Evolutionary conservation across 2,797 vertebrate genomes (phyloP).

Genomic region (Spinibarbus caldwelli): DNA sequence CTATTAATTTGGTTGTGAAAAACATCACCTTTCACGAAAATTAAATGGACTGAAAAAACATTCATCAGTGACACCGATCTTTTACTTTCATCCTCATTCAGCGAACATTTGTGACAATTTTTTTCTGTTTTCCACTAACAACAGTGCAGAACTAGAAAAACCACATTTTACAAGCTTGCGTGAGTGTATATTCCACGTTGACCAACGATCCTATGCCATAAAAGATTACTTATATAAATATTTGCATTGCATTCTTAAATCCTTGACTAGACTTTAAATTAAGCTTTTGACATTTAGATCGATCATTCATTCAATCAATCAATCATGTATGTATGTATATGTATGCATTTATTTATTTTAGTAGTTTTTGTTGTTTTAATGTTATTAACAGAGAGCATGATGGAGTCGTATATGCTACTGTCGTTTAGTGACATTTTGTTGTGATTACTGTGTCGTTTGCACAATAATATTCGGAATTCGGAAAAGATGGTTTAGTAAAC

Average conservation of each 20-base stretch:
- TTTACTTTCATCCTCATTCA: not conserved
- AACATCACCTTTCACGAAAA: not conserved
- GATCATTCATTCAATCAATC: not conserved
- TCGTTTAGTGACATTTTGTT: not conserved
- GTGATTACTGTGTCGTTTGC: not conserved
- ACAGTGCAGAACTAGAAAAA: not conserved
- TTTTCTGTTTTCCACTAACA: not conserved
- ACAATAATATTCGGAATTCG: not conserved
- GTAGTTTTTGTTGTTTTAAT: not conserved
- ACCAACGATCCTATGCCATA: not conserved
- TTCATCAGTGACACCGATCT: not conserved
- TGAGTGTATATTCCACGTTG: not conserved
- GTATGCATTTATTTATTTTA: not conserved
- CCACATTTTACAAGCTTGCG: not conserved
- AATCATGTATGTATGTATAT: not conserved
- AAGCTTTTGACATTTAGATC: not conserved
- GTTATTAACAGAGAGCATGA: not conserved
- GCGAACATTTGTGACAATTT: not conserved
- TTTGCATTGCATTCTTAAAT: not conserved
- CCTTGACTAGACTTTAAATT: not conserved
- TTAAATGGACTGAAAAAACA: not conserved
- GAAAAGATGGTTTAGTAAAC: not conserved
- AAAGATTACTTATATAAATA: not conserved
- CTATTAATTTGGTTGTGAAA: not conserved
- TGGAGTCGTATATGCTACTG: not conserved